Conservation (phyloP, 2,113 vertebrate species). For the Albula glossodonta region DNA sequence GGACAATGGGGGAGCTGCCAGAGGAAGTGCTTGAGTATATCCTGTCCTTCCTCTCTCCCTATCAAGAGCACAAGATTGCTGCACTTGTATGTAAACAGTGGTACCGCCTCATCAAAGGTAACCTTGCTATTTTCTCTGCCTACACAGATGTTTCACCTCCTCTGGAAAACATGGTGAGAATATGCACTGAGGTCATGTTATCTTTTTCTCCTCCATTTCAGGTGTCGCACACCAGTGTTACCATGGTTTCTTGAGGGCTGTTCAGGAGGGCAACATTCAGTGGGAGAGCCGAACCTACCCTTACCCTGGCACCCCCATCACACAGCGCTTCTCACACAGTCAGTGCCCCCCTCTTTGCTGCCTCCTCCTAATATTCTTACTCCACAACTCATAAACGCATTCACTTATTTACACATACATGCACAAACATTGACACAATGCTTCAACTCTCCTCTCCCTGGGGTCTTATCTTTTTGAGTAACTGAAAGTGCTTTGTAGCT, state of each 20-base stretch:
- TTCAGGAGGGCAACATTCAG: constrained; percentile 96
- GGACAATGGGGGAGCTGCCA: constrained; percentile 87
- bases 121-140: neutral
- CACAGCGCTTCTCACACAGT: constrained; percentile 98
- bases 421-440: neutral
- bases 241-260: constrained; percentile 92
- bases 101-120: constrained; percentile 99
- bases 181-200: neutral
- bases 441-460: too few species aligned
- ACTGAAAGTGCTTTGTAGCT: neutral
- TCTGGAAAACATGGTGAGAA: neutral
- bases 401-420: neutral
- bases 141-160: neutral
- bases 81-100: constrained; percentile 98
- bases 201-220: constrained; percentile 49
- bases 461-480: neutral
- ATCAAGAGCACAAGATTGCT: constrained; percentile 97
- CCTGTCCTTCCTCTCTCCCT: constrained; percentile 94
- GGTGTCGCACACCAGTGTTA: constrained; percentile 98
- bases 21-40: constrained; percentile 97
- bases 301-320: constrained; percentile 96
- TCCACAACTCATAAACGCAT: neutral
- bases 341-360: constrained; percentile 60
- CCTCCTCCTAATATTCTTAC: neutral
- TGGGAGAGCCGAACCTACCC: constrained; percentile 98